A percentile compares a stretch with the other conserved stretches of the same genome.
Evolutionary conservation across 2,888 invertebrate species (phyloP).

Genomic region (Nemapogon koenigi): DNA sequence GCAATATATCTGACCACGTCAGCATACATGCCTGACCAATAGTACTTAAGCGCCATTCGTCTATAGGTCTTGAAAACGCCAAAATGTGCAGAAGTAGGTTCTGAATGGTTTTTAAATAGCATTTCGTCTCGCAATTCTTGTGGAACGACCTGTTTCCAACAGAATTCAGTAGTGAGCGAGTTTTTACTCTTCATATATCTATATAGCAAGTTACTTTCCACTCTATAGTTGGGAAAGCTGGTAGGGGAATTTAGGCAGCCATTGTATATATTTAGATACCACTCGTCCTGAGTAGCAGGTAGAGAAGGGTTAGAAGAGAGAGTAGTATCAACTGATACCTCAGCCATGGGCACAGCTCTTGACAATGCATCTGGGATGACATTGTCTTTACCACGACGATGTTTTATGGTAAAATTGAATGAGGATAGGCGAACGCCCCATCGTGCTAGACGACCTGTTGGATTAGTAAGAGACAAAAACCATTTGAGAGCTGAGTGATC

Average conservation of each 20-base stretch:
- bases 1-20: conserved; percentile 15
- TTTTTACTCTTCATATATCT: conserved; percentile 11
- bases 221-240: conserved; percentile 9
- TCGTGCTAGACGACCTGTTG: conserved; percentile 7
- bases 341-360: conserved; percentile 10
- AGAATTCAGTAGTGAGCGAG: conserved; percentile 12
- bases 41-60: conserved; percentile 15
- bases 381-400: conserved; percentile 11
- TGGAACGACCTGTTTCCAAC: conserved; percentile 17
- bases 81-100: conserved; percentile 16
- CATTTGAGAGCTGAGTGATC: conserved; percentile 19
- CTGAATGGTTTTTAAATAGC: conserved; percentile 13
- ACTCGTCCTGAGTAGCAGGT: no score
- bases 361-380: conserved; percentile 14
- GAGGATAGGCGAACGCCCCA: conserved; percentile 8
- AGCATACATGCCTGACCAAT: conserved; percentile 18
- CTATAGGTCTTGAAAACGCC: conserved; percentile 19
- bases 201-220: conserved; percentile 7
- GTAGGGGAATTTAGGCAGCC: conserved; percentile 6
- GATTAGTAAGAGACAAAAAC: conserved; percentile 11
- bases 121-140: conserved; percentile 10
- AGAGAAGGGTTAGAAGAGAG: no score
- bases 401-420: conserved; percentile 10
- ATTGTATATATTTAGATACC: conserved; percentile 13
- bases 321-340: conserved; percentile 6